Base-by-base conservation (phyloP, 2,888 invertebrate genomes). In the Limnephilus lunatus region DNA sequence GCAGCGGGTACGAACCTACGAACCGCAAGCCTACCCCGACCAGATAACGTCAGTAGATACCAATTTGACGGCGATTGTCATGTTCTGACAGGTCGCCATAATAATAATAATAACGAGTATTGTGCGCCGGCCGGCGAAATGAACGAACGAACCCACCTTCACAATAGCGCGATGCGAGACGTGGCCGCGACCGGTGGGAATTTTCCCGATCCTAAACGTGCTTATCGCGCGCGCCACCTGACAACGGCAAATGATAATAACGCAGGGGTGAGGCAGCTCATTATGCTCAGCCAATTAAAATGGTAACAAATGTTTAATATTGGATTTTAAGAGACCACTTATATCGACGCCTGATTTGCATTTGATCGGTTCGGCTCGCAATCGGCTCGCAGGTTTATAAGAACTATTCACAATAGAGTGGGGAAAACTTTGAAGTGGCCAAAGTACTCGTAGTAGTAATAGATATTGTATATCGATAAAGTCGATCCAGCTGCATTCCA, bases 11-110 rank as follows among this genome's bases (percentile, higher is more conserved):
- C 7, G 68, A n/a, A 68, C 68, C 68, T 68, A 68, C 68, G 68
- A 25, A n/a, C 68, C 25, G 68, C 68, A 19, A 68, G 1, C 68
- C 68, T 25, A 68, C 19, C 68, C 48, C 90, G 87, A 80, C 30
- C 44, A 81, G 92, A 92, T 91, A 92, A 80, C 91, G 90, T 91
- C 90, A 39, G 25, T 81, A n/a, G n/a, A n/a, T n/a, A 89, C 91
- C 82, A 81, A 91, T 91, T 82, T 89, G 91, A 91, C 89, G 91
- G n/a, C 89, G 68, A 92, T 85, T 85, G 89, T 83, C 68, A 48
- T n/a, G 80, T 35, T 30, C 39, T 80, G 88, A 53, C 88, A 31
- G 35, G 30, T 12, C 12, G n/a, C 89, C 39, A 30, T 30, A 39
- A 68, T 39, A 31, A 89, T 80, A 81, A 44, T 44, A n/a, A 32